Percentiles rank a stretch among this genome's conserved stretches.
Conservation (phyloP, 2,888 invertebrate genomes). For the Diloba caeruleocephala region DNA sequence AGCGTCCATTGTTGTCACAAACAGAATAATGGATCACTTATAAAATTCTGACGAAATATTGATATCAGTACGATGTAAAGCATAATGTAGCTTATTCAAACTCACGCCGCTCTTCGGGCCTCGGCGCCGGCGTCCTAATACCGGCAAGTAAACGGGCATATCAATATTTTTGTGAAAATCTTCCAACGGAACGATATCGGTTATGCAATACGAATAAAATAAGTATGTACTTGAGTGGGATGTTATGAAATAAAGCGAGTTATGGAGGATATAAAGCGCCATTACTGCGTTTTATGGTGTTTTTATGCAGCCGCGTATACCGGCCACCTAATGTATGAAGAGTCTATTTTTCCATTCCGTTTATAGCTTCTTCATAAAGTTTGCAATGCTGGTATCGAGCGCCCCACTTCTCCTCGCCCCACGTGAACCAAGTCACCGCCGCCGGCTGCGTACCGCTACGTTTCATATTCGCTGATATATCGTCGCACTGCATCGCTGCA, state of each 20-base stretch:
- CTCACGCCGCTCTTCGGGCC: not conserved
- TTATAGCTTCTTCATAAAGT: conserved; percentile 61
- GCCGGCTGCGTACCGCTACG: conserved; percentile 28
- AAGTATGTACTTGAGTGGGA: conserved; percentile 16
- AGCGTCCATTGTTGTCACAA: conserved; percentile 29
- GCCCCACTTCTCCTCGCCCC: conserved; percentile 56
- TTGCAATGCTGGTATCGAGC: conserved; percentile 63
- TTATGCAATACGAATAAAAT: conserved; percentile 38
- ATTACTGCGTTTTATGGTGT: conserved; percentile 51
- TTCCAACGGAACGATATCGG: conserved; percentile 43
- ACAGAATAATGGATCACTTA: conserved; percentile 40
- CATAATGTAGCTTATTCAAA: not conserved
- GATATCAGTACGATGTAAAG: conserved; percentile 9
- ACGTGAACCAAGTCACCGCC: conserved; percentile 26
- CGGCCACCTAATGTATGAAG: conserved; percentile 49
- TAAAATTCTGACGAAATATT: conserved; percentile 37
- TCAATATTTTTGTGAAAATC: conserved; percentile 35
- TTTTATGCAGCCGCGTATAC: conserved; percentile 48
- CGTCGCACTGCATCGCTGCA: conserved; percentile 30
- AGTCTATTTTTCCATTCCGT: conserved; percentile 59
- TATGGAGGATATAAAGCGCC: conserved; percentile 49
- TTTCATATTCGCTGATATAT: conserved; percentile 17
- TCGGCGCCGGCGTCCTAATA: no score
- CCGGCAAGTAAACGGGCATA: conserved; percentile 26
- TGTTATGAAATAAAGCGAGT: conserved; percentile 50